A percentile compares a stretch with the other conserved stretches of the same genome.
Conservation (phyloP, 1,140 invertebrate species). For the Doryteuthis pealeii region DNA sequence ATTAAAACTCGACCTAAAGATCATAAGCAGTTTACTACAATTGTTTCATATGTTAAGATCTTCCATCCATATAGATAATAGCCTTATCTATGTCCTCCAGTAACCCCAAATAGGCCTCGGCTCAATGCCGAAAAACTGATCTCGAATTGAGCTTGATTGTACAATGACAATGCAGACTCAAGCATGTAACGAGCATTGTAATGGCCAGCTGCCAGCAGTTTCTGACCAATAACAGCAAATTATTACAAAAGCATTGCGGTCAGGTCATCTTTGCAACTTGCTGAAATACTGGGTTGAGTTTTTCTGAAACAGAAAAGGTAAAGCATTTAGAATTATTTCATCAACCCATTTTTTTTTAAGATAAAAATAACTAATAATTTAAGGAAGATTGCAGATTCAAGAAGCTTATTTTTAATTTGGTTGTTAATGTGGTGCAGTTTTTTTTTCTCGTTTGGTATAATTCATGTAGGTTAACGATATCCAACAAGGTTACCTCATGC, state of each 20-base stretch:
- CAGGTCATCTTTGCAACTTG: slow-evolving; percentile 90
- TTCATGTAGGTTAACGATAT: too few relatives aligned
- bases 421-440: too few relatives aligned
- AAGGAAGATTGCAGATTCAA: too few relatives aligned
- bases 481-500: too few relatives aligned
- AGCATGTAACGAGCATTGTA: slow-evolving; percentile 90
- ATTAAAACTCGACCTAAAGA: too few relatives aligned
- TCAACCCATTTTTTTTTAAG: too few relatives aligned
- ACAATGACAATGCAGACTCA: slow-evolving; percentile 91
- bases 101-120: slow-evolving; percentile 92
- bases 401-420: too few relatives aligned
- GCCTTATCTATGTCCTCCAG: slow-evolving; percentile 90
- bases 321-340: too few relatives aligned
- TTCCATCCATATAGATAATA: slow-evolving; percentile 92
- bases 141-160: too few relatives aligned
- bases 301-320: slow-evolving; percentile 52
- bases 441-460: too few relatives aligned
- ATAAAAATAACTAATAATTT: too few relatives aligned
- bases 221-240: slow-evolving; percentile 94
- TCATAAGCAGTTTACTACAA: slow-evolving; percentile 63
- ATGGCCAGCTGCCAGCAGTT: slow-evolving; percentile 80
- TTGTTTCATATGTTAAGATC: slow-evolving; percentile 79
- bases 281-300: slow-evolving; percentile 61
- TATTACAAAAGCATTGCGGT: slow-evolving; percentile 92
- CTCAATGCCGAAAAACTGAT: slow-evolving; percentile 93